Conservation (phyloP, 2,888 invertebrate species). For the Melinaea marsaeus region DNA sequence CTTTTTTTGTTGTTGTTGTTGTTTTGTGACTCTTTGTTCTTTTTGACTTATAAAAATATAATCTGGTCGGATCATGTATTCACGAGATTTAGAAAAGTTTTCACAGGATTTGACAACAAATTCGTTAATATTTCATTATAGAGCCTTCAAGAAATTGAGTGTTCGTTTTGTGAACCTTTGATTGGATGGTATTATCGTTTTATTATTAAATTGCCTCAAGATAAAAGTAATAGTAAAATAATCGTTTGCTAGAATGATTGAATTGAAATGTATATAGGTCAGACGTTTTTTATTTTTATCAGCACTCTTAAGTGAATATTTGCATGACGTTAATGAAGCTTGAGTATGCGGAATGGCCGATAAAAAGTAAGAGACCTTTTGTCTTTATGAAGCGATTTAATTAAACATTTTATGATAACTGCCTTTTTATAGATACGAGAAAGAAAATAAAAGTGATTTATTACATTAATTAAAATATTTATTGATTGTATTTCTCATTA, state of each 20-base stretch:
- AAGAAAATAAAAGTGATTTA: slow-evolving; percentile 13
- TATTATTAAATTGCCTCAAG: background rate
- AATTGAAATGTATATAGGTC: slow-evolving; percentile 46
- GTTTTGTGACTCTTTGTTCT: too few relatives aligned
- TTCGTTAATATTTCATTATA: too few relatives aligned
- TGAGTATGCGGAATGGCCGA: slow-evolving; percentile 48
- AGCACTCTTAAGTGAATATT: slow-evolving; percentile 65
- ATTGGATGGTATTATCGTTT: too few relatives aligned
- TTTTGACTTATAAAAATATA: too few relatives aligned
- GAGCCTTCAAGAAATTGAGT: too few relatives aligned
- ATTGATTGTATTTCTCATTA: background rate
- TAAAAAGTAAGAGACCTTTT: slow-evolving; percentile 55
- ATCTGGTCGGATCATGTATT: too few relatives aligned
- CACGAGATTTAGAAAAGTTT: too few relatives aligned
- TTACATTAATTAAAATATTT: background rate
- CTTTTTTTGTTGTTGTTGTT: too few relatives aligned
- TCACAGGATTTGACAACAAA: too few relatives aligned
- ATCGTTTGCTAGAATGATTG: slow-evolving; percentile 17
- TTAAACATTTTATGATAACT: slow-evolving; percentile 49
- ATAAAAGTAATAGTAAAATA: slow-evolving; percentile 14
- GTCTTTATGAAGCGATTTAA: slow-evolving; percentile 51
- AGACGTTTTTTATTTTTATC: slow-evolving; percentile 45
- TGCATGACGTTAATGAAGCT: slow-evolving; percentile 61
- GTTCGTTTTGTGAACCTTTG: too few relatives aligned
- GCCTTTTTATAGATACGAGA: slow-evolving; percentile 33